These are phyloP conservation scores for Melanotaenia boesemani DNA, from an alignment of 2,797 vertebrate species.

Conservation along the genomic window DNA sequence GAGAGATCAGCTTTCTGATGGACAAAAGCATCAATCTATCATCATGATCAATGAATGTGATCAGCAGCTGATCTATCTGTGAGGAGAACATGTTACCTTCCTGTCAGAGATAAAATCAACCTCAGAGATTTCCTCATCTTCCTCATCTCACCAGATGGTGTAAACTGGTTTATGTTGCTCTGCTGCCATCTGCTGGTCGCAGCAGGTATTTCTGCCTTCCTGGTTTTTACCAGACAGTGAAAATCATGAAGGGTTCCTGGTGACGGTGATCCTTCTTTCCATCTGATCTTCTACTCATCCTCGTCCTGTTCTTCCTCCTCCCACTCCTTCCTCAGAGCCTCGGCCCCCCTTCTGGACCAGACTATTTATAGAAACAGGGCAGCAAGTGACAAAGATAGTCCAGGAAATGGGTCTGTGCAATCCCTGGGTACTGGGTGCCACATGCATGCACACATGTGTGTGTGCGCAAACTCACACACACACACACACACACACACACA, in stretches of 20 bases:
- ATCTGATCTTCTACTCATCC: neutral
- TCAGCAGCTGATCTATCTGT: neutral
- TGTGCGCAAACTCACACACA: neutral
- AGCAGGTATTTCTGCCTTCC: neutral
- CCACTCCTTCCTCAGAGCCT: constrained; percentile 25
- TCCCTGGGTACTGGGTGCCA: constrained; percentile 50
- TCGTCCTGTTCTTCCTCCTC: constrained; percentile 8
- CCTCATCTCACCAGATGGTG: too few species aligned
- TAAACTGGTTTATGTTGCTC: neutral
- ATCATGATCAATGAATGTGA: neutral
- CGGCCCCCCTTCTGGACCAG: constrained; percentile 51
- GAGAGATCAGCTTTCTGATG: constrained; percentile 31
- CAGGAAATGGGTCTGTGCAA: constrained; percentile 79
- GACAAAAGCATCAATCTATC: neutral
- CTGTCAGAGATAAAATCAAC: neutral
- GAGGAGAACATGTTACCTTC: neutral
- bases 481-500: too few species aligned
- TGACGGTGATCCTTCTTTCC: constrained; percentile 6
- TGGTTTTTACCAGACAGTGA: neutral
- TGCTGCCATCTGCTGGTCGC: constrained; percentile 33
- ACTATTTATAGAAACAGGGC: constrained; percentile 77
- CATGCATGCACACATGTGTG: neutral
- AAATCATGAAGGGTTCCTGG: neutral
- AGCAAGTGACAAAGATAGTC: constrained; percentile 72
- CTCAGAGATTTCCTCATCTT: too few species aligned